These are phyloP conservation scores for Apus apus DNA, from an alignment of 2,113 vertebrate species.

Conservation along the genomic window DNA sequence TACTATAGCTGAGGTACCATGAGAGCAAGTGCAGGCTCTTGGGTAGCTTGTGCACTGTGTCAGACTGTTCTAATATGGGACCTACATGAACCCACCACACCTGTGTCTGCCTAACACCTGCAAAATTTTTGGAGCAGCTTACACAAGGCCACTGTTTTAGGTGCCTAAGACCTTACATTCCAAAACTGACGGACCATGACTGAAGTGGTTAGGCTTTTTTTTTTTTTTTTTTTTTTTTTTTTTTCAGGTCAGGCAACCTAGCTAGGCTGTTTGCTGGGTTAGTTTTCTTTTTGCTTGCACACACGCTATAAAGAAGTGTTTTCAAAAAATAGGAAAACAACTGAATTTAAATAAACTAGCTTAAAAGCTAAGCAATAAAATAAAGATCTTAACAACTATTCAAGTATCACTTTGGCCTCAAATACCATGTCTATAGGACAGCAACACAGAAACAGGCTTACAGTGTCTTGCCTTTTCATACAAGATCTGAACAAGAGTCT, in stretches of 20 bases:
- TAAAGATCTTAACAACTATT: background rate
- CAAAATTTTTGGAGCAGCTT: background rate
- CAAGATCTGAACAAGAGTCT: constrained; percentile 45
- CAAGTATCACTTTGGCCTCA: constrained; percentile 27
- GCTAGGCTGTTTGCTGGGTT: background rate
- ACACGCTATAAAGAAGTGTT: background rate
- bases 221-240: background rate
- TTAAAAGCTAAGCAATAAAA: background rate
- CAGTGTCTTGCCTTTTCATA: constrained; percentile 37
- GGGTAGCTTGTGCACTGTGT: background rate
- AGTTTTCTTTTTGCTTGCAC: background rate
- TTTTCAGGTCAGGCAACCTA: background rate
- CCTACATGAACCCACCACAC: background rate
- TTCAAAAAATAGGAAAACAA: background rate
- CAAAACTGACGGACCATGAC: background rate
- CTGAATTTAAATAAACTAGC: background rate
- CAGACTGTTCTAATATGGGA: background rate
- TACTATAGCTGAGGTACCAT: background rate
- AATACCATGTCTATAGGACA: constrained; percentile 26
- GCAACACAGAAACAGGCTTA: background rate
- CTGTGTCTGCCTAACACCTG: background rate
- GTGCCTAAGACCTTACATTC: background rate
- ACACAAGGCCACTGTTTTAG: background rate
- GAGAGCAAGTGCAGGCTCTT: background rate
- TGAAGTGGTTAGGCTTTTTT: background rate